Conservation (phyloP, 2,797 vertebrate genomes). For the Denticeps clupeoides region DNA sequence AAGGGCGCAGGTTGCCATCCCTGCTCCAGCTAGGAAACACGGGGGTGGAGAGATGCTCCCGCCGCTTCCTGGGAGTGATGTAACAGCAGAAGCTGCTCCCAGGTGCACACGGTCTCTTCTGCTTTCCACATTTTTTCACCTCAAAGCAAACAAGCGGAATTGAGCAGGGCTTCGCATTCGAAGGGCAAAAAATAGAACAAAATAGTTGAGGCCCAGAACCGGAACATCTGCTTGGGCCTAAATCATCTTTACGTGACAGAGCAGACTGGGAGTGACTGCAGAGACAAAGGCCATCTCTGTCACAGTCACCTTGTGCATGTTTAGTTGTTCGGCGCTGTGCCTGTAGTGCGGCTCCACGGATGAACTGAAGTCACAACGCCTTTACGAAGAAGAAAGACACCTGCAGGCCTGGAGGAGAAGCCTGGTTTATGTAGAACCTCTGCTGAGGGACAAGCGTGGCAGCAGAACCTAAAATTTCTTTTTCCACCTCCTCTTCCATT, state of each 20-base stretch:
- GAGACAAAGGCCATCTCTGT: constrained; percentile 47
- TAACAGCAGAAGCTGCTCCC: constrained; percentile 26
- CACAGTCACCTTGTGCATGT: constrained; percentile 35
- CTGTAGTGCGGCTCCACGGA: constrained; percentile 20
- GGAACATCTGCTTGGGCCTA: constrained; percentile 56
- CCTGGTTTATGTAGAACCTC: too few relatives aligned
- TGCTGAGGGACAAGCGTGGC: too few relatives aligned
- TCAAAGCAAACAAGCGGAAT: constrained; percentile 17
- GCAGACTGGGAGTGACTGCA: constrained; percentile 37
- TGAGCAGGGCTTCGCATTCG: constrained; percentile 27
- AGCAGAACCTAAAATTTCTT: too few relatives aligned
- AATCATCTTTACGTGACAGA: constrained; percentile 57
- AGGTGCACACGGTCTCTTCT: constrained; percentile 24
- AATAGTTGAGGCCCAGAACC: constrained; percentile 44
- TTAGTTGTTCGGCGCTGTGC: constrained; percentile 34
- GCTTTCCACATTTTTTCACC: constrained; percentile 24
- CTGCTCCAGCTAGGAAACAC: constrained; percentile 35
- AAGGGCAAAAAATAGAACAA: constrained; percentile 50
- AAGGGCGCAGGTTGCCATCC: constrained; percentile 43
- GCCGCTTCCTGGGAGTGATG: constrained; percentile 7
- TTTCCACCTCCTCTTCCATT: too few relatives aligned
- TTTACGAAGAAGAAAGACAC: neutral
- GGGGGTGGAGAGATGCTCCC: constrained; percentile 7
- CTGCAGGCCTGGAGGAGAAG: neutral
- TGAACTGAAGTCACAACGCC: too few relatives aligned